phyloP scores from a whole-genome alignment of 2,888 invertebrate species.

The Actias luna region DNA sequence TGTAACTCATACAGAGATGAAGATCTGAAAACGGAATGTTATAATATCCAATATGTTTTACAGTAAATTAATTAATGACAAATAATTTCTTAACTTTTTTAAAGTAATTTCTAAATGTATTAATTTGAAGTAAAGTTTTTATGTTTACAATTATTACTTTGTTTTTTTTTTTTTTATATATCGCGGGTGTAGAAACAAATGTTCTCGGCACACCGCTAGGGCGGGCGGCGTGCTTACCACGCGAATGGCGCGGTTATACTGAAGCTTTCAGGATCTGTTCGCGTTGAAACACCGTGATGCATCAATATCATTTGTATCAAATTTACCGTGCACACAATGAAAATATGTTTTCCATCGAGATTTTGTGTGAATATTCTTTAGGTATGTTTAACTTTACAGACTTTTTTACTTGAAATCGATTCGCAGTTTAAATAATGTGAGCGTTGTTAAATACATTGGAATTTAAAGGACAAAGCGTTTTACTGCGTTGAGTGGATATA shows the following conservation, averaged over 20 bases:
- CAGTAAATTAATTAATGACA: background rate
- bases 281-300: constrained; percentile 25
- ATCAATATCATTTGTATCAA: constrained; percentile 29
- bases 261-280: constrained; percentile 24
- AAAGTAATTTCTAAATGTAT: background rate
- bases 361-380: background rate
- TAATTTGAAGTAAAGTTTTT: background rate
- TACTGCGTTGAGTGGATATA: no score
- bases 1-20: background rate
- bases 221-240: constrained; percentile 32
- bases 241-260: constrained; percentile 36
- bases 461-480: no score
- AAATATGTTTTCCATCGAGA: constrained; percentile 24
- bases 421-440: no score
- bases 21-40: constrained; percentile 5
- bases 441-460: no score
- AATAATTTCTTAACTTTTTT: background rate
- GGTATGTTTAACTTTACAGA: no score
- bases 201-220: constrained; percentile 23
- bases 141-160: background rate
- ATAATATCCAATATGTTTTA: background rate
- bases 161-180: constrained; percentile 6
- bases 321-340: constrained; percentile 14
- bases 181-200: constrained; percentile 9
- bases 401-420: no score